Evolutionary conservation across 2,113 vertebrate species (phyloP).

Genomic region (Dipodomys merriami): DNA sequence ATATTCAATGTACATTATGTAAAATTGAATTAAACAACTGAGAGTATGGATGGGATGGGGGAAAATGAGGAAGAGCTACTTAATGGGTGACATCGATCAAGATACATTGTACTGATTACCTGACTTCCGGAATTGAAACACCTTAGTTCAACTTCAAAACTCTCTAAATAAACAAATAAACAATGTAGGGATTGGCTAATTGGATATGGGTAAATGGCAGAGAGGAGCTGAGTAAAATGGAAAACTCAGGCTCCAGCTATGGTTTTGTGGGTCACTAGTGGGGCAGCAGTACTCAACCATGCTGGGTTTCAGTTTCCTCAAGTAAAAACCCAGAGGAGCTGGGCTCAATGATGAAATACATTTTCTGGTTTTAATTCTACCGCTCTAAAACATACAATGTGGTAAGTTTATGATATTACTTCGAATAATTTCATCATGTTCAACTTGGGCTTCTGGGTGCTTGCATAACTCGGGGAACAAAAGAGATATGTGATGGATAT

Average conservation of each 20-base stretch:
- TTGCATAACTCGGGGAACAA: not conserved
- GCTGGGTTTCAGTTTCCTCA: not conserved
- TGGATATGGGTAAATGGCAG: not conserved
- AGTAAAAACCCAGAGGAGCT: not conserved
- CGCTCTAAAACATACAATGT: not conserved
- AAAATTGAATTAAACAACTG: too few species aligned
- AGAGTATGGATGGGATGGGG: too few species aligned
- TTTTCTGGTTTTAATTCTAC: not conserved
- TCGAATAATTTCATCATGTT: constrained; percentile 20
- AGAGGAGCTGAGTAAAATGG: not conserved
- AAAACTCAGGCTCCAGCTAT: not conserved
- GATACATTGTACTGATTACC: too few species aligned
- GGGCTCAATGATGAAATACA: not conserved
- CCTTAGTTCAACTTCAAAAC: too few species aligned
- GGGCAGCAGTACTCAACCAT: not conserved
- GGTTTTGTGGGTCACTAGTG: not conserved
- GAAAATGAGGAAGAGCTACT: too few species aligned
- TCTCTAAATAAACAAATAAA: too few species aligned
- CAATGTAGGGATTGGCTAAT: not conserved
- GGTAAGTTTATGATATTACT: not conserved
- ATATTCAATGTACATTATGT: too few species aligned
- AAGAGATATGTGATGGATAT: not conserved
- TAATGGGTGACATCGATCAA: too few species aligned
- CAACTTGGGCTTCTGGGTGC: not conserved
- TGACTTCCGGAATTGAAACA: too few species aligned